Conservation (phyloP, 2,113 vertebrate species). For the Lamprotornis superbus region DNA sequence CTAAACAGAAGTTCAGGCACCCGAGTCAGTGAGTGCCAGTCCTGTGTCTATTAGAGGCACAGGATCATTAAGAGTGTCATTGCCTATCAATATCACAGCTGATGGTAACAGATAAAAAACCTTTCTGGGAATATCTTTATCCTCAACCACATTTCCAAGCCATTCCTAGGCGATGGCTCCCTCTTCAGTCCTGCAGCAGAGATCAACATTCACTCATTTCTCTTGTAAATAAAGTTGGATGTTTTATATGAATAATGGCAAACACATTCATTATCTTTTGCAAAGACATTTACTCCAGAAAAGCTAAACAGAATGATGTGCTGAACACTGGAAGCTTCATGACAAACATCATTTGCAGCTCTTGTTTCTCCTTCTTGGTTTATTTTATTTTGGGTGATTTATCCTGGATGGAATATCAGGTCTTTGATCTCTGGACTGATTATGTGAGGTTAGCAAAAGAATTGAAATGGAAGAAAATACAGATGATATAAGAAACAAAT, state of each 20-base stretch:
- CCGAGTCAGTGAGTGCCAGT: not conserved
- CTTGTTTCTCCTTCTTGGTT: not conserved
- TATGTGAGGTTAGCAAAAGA: not conserved
- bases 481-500: not conserved
- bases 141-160: not conserved
- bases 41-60: not conserved
- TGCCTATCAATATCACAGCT: not conserved
- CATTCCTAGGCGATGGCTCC: constrained; percentile 72
- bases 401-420: not conserved
- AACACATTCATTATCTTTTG: not conserved
- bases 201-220: not conserved
- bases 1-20: not conserved
- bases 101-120: not conserved
- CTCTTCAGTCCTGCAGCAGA: constrained; percentile 65
- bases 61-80: constrained; percentile 10
- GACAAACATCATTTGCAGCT: not conserved
- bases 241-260: not conserved
- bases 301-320: not conserved
- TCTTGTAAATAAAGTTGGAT: not conserved
- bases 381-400: not conserved
- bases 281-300: not conserved
- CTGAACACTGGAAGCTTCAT: not conserved
- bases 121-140: constrained; percentile 3
- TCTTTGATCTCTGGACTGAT: not conserved
- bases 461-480: not conserved